Evolutionary conservation across 2,113 vertebrate species (phyloP), one percentile per base, ranked within the genome.

Genomic region (Eurypyga helias): DNA sequence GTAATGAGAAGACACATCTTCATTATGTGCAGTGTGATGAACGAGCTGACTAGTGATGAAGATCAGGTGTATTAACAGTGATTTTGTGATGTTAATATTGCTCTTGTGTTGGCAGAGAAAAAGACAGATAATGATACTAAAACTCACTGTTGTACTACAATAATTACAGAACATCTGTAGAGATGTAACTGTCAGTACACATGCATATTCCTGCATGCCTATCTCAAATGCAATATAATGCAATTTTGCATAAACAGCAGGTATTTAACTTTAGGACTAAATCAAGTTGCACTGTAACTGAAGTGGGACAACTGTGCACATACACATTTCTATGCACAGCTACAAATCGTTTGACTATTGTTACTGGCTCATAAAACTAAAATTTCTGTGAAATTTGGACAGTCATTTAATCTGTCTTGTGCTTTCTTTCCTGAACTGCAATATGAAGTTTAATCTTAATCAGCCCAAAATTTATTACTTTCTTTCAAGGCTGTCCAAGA

Each of bases 401-500:
- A 61, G 14, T 57, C 3, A 72, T 69, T 92, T 85, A 65, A 85
- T 38, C 12, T 69, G 65, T 11, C 18, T 65, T 79, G 57, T 78
- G 23, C 18, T 80, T 70, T 78, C 65, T 92, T 72, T 90, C 36
- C 71, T 76, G 38, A 90, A 70, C 45, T 76, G 48, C 31, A 64
- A 67, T 26, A 64, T 57, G 49, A 65, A 3, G 1, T 88, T 87
- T 61, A 87, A 82, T 51, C 34, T 71, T 85, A 62, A 72, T 80
- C 48, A 77, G 10, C 7, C 8, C 9, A 17, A 80, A 92, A 86
- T 36, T 5, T 19, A 66, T 10, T 33, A 45, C 69, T 78, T 60
- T 41, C 17, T 96, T 90, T 83, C 54, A 72, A 76, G 45, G 7
- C 11, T 51, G 8, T 57, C 48, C 85, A 96, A 55, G 34, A 85